phyloP scores from a whole-genome alignment of 2,888 invertebrate genomes.

The Dasysyrphus tricinctus region DNA sequence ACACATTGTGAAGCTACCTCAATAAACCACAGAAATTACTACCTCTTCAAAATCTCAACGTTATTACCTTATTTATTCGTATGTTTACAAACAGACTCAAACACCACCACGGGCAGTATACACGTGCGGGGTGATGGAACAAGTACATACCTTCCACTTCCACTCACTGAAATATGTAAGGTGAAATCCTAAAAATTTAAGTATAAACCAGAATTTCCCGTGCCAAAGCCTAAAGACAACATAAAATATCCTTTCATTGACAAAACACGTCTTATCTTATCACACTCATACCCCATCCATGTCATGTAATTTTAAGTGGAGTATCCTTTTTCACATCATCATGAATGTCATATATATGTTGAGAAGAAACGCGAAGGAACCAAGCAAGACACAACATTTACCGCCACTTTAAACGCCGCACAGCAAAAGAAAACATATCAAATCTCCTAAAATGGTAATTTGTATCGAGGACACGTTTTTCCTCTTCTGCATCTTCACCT shows the following conservation, averaged over 20 bases:
- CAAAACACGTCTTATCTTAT: constrained; percentile 61
- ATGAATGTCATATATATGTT: constrained; percentile 11
- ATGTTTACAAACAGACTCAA: background rate
- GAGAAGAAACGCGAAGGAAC: background rate
- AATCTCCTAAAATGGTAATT: constrained; percentile 68
- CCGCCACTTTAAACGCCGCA: constrained; percentile 47
- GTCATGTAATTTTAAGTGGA: constrained; percentile 38
- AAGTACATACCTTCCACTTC: background rate
- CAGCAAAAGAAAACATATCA: constrained; percentile 41
- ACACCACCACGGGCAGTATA: constrained; percentile 4
- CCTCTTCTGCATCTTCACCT: constrained; percentile 17
- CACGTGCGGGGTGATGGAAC: background rate
- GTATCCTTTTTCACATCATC: constrained; percentile 65
- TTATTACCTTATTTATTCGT: background rate
- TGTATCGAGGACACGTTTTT: constrained; percentile 70
- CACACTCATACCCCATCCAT: constrained; percentile 3
- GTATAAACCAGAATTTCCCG: constrained; percentile 20
- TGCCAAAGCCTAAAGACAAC: constrained; percentile 49
- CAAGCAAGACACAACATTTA: constrained; percentile 46
- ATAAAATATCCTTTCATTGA: constrained; percentile 61
- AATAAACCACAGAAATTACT: background rate
- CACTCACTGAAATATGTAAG: background rate
- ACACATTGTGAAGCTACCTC: background rate
- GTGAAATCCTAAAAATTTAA: background rate
- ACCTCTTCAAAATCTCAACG: constrained; percentile 4